Percentiles rank a stretch among this genome's conserved stretches.
Evolutionary conservation across 2,113 vertebrate genomes (phyloP).

Genomic region (Osmerus mordax): DNA sequence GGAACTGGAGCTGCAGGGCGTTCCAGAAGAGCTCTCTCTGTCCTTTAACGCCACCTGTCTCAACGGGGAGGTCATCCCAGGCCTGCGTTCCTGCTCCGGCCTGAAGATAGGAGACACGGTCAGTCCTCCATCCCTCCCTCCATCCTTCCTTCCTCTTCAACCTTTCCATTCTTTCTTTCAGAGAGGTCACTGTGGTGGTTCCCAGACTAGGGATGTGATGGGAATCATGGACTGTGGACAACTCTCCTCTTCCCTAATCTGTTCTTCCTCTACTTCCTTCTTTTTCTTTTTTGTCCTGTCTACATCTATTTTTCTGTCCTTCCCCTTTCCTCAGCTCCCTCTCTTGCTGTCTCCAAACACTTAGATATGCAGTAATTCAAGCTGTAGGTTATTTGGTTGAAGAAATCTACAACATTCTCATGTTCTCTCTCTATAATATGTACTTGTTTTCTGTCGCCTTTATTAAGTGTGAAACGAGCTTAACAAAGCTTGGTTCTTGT

Average conservation of each 20-base stretch:
- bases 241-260: not conserved
- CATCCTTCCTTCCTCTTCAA: conserved; percentile 79
- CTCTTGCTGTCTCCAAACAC: not conserved
- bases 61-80: conserved; percentile 77
- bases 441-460: too few species aligned
- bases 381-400: too few species aligned
- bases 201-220: too few species aligned
- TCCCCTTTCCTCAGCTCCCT: not conserved
- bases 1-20: conserved; percentile 83
- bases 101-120: conserved; percentile 94
- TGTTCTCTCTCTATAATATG: too few species aligned
- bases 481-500: too few species aligned
- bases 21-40: conserved; percentile 87
- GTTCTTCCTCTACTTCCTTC: not conserved
- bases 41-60: conserved; percentile 88
- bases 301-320: not conserved
- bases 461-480: too few species aligned
- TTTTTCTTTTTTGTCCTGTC: not conserved
- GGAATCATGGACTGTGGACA: not conserved
- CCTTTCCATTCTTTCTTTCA: not conserved
- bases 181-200: too few species aligned
- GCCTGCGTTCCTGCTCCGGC: conserved; percentile 84
- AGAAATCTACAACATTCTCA: too few species aligned
- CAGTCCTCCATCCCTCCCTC: conserved; percentile 87
- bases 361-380: too few species aligned